Conservation (phyloP, 2,113 vertebrate genomes). For the Saimiri boliviensis region DNA sequence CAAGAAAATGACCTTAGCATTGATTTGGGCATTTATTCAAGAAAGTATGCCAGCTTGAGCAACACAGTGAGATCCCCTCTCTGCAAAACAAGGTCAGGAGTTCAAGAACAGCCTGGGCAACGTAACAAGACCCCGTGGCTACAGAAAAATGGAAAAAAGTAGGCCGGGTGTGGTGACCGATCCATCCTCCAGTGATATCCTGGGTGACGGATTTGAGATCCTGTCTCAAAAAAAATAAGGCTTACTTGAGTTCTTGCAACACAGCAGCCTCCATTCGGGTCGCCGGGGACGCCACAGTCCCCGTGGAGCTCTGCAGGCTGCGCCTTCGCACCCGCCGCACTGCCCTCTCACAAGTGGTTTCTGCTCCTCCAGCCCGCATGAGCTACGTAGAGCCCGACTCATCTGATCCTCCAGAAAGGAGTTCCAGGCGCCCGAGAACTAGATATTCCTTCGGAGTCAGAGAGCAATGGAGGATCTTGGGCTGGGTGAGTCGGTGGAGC, state of each 20-base stretch:
- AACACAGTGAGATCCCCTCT: too few species aligned
- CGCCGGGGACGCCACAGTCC: too few species aligned
- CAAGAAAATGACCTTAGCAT: accelerated
- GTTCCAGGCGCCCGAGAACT: background rate
- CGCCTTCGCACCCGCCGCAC: background rate
- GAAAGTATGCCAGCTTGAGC: background rate
- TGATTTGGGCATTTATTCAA: too few species aligned
- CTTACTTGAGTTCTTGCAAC: accelerated
- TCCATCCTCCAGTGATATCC: too few species aligned
- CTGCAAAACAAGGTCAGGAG: too few species aligned
- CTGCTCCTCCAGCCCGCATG: background rate
- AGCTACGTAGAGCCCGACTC: too few species aligned
- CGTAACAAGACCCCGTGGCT: too few species aligned
- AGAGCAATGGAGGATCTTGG: background rate
- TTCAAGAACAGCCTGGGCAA: too few species aligned
- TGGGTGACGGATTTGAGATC: too few species aligned
- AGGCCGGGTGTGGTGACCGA: too few species aligned
- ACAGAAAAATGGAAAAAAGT: too few species aligned
- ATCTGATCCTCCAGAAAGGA: background rate
- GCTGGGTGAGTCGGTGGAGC: background rate
- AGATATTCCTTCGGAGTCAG: background rate
- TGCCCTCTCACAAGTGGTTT: background rate
- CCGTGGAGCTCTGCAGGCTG: background rate
- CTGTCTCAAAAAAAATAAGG: too few species aligned
- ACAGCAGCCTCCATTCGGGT: background rate